Conservation (phyloP, 2,888 invertebrate genomes). For the Ophioninae sp. region DNA sequence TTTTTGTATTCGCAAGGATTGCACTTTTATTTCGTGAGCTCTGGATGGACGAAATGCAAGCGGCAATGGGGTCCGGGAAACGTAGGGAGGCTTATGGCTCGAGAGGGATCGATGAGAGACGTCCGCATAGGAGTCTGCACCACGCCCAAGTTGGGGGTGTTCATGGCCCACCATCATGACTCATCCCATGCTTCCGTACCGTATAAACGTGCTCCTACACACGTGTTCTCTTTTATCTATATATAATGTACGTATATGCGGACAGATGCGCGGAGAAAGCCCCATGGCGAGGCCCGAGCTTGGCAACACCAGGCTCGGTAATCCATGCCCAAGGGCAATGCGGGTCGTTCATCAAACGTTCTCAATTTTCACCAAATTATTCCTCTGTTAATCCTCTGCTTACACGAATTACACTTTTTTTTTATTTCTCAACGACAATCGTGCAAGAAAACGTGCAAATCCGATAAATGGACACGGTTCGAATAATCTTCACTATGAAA, state of each 20-base stretch:
- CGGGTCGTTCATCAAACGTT: constrained; percentile 33
- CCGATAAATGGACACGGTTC: neutral
- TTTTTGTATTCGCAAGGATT: constrained; percentile 43
- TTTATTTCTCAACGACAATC: neutral
- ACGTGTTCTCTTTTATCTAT: constrained; percentile 28
- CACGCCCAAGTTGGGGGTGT: constrained; percentile 75
- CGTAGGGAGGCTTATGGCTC: constrained; percentile 50
- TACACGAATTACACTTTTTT: neutral
- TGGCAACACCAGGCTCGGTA: constrained; percentile 42
- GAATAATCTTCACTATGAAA: neutral
- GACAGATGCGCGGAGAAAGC: constrained; percentile 31
- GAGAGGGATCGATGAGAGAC: constrained; percentile 76
- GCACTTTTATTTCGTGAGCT: constrained; percentile 44
- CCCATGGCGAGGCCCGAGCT: constrained; percentile 53
- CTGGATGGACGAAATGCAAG: constrained; percentile 44
- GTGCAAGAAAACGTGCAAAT: neutral
- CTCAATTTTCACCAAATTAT: neutral
- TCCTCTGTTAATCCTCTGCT: neutral
- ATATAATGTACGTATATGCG: constrained; percentile 22
- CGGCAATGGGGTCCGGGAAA: constrained; percentile 60
- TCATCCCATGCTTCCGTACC: constrained; percentile 71
- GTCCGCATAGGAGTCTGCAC: constrained; percentile 71
- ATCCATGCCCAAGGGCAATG: constrained; percentile 19
- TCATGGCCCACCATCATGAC: constrained; percentile 69
- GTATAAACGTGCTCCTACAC: constrained; percentile 40